Evolutionary conservation across 2,113 vertebrate genomes (phyloP).

Genomic region (Hydropotes inermis): DNA sequence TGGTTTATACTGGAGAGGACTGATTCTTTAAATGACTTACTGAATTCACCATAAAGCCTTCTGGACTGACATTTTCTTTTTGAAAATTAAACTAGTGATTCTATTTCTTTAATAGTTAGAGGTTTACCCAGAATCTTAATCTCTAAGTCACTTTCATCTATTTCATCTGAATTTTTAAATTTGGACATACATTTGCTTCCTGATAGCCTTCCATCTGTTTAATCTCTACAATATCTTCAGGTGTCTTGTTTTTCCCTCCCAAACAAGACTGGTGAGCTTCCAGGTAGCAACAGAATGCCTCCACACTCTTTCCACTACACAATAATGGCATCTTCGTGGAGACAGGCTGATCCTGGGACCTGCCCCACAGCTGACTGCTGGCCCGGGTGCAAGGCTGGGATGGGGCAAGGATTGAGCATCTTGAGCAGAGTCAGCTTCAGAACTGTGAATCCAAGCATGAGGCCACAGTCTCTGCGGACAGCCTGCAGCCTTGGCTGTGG

Average conservation of each 20-base stretch:
- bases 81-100: neutral
- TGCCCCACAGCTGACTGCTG: neutral
- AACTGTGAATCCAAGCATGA: neutral
- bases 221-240: neutral
- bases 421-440: neutral
- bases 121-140: neutral
- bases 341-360: neutral
- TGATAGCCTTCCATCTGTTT: neutral
- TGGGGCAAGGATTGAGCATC: neutral
- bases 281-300: neutral
- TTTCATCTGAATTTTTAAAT: neutral
- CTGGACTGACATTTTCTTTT: neutral
- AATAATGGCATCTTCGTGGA: neutral
- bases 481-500: neutral
- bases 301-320: neutral
- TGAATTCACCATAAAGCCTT: neutral
- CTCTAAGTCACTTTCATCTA: neutral
- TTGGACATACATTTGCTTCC: neutral
- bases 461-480: neutral
- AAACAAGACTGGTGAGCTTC: neutral
- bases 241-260: neutral
- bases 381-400: accelerated
- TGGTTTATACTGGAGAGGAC: neutral
- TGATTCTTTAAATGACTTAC: neutral
- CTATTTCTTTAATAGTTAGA: neutral